These are phyloP conservation scores for Carduelis carduelis DNA, from an alignment of 2,797 vertebrate species.

Conservation along the genomic window DNA sequence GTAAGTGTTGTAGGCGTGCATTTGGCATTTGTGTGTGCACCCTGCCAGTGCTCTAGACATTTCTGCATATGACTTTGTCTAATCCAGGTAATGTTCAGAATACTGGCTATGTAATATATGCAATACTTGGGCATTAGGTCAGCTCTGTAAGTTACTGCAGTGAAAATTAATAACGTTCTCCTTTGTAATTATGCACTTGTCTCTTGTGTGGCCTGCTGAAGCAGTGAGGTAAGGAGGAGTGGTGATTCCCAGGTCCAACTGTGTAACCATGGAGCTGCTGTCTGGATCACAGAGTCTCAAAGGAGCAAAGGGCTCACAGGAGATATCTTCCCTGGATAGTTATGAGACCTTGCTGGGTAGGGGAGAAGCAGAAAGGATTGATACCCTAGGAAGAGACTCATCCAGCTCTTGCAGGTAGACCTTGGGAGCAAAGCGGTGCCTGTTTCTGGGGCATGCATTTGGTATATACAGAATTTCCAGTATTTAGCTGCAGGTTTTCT, in stretches of 20 bases:
- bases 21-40: not conserved
- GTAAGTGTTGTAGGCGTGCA: not conserved
- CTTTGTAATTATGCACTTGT: not conserved
- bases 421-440: not conserved
- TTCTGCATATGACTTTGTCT: not conserved
- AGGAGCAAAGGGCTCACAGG: not conserved
- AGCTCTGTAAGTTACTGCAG: not conserved
- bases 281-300: not conserved
- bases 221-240: not conserved
- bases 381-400: not conserved
- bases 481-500: not conserved
- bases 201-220: not conserved
- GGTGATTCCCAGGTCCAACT: not conserved
- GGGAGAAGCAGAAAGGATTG: not conserved
- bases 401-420: not conserved
- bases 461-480: not conserved
- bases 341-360: not conserved
- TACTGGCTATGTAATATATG: not conserved
- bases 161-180: not conserved
- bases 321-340: not conserved
- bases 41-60: not conserved
- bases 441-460: not conserved
- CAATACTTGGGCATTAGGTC: not conserved
- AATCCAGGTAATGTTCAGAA: rapidly evolving
- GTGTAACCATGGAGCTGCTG: not conserved